Conservation (phyloP, 2,113 vertebrate species). For the Oceanodroma tethys region DNA sequence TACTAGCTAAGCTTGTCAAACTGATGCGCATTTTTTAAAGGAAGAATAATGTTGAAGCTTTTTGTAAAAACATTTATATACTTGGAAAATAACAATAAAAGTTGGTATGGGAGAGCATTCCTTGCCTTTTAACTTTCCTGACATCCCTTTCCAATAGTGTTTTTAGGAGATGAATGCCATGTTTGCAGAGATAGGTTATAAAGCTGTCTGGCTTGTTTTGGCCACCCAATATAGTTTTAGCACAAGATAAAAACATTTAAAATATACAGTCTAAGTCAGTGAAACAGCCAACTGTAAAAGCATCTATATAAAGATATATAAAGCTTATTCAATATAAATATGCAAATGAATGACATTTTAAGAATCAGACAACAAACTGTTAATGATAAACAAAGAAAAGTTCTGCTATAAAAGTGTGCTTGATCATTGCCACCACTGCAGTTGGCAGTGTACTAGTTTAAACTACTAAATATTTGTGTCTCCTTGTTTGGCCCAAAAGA, state of each 20-base stretch:
- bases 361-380: not conserved
- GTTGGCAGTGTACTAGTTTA: not conserved
- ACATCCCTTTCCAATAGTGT: not conserved
- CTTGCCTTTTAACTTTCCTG: not conserved
- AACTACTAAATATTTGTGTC: constrained; percentile 2
- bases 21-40: not conserved
- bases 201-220: not conserved
- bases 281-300: not conserved
- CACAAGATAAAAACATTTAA: constrained; percentile 36
- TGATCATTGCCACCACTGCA: not conserved
- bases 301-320: not conserved
- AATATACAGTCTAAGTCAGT: constrained; percentile 22
- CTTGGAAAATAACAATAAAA: not conserved
- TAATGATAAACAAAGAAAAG: not conserved
- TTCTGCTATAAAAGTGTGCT: not conserved
- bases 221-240: not conserved
- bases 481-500: not conserved
- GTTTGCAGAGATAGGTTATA: not conserved
- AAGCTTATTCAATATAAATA: not conserved
- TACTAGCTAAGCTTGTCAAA: not conserved
- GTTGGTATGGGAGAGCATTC: not conserved
- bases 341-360: constrained; percentile 27
- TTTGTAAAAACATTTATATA: not conserved
- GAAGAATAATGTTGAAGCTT: not conserved
- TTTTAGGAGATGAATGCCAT: not conserved